Evolutionary conservation across 2,888 invertebrate species (phyloP).

Genomic region (Reticulitermes lucifugus): DNA sequence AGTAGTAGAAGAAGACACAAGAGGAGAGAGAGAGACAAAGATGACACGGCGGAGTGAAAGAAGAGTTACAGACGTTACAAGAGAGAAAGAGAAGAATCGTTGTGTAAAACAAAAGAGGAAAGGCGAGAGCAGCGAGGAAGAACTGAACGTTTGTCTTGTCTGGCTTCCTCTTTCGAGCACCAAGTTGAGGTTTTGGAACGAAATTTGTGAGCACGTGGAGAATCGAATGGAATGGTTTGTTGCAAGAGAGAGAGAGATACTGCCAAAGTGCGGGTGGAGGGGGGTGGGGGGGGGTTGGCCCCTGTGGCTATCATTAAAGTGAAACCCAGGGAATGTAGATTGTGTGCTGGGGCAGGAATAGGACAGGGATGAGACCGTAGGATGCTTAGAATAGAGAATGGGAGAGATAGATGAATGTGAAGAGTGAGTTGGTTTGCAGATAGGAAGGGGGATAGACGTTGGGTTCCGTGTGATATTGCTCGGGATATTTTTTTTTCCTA

Average conservation of each 20-base stretch:
- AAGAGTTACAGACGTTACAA: background rate
- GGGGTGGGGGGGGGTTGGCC: background rate
- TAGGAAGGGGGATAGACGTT: background rate
- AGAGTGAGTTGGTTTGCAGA: constrained; percentile 24
- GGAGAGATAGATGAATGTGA: constrained; percentile 39
- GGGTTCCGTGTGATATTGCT: constrained; percentile 25
- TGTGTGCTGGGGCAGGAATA: constrained; percentile 29
- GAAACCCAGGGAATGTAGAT: constrained; percentile 47
- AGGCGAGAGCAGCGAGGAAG: constrained; percentile 31
- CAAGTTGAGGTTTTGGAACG: constrained; percentile 51
- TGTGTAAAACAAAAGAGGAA: constrained; percentile 23
- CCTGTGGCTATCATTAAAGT: constrained; percentile 51
- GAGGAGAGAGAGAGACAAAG: constrained; percentile 15
- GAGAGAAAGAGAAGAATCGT: constrained; percentile 7
- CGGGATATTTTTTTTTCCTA: constrained; percentile 14
- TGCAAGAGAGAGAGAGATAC: constrained; percentile 24
- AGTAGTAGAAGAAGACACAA: constrained; percentile 28
- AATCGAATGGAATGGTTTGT: constrained; percentile 45
- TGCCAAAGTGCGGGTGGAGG: constrained; percentile 34
- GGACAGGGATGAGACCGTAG: background rate
- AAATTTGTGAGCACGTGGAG: constrained; percentile 48
- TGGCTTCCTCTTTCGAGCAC: constrained; percentile 37
- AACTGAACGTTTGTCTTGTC: constrained; percentile 51
- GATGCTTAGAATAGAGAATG: constrained; percentile 45
- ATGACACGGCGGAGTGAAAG: background rate